Percentiles rank a stretch among this genome's conserved stretches.
Conservation (phyloP, 2,888 invertebrate genomes). For the Erebia palarica region DNA sequence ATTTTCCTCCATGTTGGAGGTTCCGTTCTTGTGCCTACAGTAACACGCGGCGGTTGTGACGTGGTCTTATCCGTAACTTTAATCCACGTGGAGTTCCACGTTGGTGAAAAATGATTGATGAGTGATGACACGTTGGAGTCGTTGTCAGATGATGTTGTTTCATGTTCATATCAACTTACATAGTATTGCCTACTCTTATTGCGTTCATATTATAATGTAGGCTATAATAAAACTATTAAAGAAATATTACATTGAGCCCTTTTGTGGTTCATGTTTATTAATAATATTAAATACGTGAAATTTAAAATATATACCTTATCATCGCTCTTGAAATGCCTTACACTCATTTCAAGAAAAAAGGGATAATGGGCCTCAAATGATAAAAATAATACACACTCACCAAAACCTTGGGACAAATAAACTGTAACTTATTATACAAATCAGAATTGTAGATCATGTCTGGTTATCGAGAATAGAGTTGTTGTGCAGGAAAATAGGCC, state of each 20-base stretch:
- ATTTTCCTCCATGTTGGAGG: slow-evolving; percentile 3
- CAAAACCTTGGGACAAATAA: no score
- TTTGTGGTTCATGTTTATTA: no score
- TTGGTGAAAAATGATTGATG: neutral
- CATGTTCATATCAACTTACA: neutral
- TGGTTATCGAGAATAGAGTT: slow-evolving; percentile 4
- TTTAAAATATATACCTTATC: no score
- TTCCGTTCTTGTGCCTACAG: neutral
- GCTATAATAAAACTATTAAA: no score
- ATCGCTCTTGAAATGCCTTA: no score
- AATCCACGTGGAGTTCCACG: slow-evolving; percentile 4
- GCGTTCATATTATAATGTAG: no score
- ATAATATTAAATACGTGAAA: no score
- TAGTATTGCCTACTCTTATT: no score
- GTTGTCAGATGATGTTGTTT: neutral
- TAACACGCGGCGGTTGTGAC: neutral
- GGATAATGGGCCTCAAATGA: no score
- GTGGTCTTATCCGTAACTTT: neutral
- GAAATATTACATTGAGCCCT: no score
- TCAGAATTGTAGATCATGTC: neutral
- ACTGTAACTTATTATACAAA: neutral
- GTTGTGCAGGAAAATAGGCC: slow-evolving; percentile 23
- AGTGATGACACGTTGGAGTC: neutral
- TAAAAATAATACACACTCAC: no score
- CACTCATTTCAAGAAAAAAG: no score